Conservation (phyloP, 1,140 invertebrate species). For the Tetragnatha versicolor region DNA sequence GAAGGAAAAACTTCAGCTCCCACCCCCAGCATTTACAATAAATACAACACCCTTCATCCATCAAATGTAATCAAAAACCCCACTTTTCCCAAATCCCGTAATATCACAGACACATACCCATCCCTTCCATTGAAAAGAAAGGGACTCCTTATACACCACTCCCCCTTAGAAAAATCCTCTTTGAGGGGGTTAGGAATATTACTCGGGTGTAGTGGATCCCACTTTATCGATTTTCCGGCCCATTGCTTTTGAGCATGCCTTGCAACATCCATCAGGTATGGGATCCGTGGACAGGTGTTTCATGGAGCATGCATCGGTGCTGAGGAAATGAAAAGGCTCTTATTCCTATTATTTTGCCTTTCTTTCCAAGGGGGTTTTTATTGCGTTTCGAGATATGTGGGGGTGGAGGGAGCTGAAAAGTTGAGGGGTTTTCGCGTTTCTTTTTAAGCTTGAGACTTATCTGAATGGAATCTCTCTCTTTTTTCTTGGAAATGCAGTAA, state of each 20-base stretch:
- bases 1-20: too few relatives aligned
- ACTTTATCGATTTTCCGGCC: slow-evolving; percentile 43
- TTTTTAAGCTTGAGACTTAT: too few relatives aligned
- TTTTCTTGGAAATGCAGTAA: too few relatives aligned
- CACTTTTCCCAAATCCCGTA: too few relatives aligned
- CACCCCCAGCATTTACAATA: too few relatives aligned
- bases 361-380: not conserved
- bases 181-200: slow-evolving; percentile 23
- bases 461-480: too few relatives aligned
- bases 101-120: slow-evolving; percentile 4
- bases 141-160: not conserved
- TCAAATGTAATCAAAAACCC: too few relatives aligned
- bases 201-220: slow-evolving; percentile 7
- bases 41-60: too few relatives aligned
- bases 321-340: not conserved
- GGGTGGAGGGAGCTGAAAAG: too few relatives aligned
- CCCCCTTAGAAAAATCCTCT: slow-evolving; percentile 24
- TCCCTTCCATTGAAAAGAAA: slow-evolving; percentile 14
- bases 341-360: not conserved
- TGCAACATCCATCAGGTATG: slow-evolving; percentile 27
- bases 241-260: slow-evolving; percentile 22
- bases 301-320: not conserved
- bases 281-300: slow-evolving; percentile 30
- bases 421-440: too few relatives aligned
- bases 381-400: too few relatives aligned